These are phyloP conservation scores for Oryzias celebensis DNA, from an alignment of 2,113 vertebrate species.

Conservation along the genomic window DNA sequence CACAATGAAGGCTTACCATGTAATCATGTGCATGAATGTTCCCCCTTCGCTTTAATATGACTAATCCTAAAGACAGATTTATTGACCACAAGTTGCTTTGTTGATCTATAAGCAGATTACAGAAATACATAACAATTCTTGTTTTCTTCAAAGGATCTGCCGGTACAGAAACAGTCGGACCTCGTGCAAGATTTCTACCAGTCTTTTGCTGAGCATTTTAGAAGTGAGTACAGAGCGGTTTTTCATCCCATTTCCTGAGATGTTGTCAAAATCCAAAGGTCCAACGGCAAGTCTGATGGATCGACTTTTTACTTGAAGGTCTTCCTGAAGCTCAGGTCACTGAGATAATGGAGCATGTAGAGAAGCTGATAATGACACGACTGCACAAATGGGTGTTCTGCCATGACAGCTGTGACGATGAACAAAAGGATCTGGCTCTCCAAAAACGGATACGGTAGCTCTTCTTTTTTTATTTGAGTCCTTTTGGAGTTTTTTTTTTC, in stretches of 20 bases:
- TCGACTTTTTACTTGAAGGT: constrained; percentile 51
- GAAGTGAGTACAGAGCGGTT: constrained; percentile 60
- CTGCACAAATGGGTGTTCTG: constrained; percentile 83
- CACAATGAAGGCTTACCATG: constrained; percentile 79
- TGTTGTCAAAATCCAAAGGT: background rate
- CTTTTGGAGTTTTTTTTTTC: background rate
- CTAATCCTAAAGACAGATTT: constrained; percentile 3
- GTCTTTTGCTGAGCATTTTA: constrained; percentile 72
- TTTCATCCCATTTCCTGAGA: background rate
- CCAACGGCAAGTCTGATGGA: background rate
- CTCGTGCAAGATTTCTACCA: constrained; percentile 81
- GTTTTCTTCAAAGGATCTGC: constrained; percentile 57
- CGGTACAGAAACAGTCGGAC: constrained; percentile 78
- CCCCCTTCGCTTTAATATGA: background rate
- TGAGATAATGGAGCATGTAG: constrained; percentile 79
- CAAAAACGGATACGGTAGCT: constrained; percentile 78
- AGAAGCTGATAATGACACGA: constrained; percentile 82
- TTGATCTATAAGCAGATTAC: too few species aligned
- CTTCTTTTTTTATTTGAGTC: background rate
- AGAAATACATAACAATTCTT: background rate
- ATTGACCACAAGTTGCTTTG: too few species aligned
- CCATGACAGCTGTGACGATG: constrained; percentile 80
- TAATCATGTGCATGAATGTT: constrained; percentile 36
- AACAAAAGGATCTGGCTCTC: constrained; percentile 78
- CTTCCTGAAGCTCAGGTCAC: constrained; percentile 70